Conservation (phyloP, 1,140 invertebrate genomes). For the Potamilus streckersoni region DNA sequence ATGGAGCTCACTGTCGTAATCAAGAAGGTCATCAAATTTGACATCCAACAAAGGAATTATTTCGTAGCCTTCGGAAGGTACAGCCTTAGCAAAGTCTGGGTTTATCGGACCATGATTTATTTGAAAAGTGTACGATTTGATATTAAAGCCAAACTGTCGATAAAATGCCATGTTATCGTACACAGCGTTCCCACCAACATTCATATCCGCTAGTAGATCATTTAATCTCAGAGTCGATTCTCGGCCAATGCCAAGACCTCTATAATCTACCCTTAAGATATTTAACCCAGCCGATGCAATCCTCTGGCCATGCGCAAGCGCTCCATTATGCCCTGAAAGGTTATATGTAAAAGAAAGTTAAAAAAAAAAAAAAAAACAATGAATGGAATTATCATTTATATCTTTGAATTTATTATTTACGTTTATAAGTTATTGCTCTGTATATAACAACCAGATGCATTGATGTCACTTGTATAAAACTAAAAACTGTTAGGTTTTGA, state of each 20-base stretch:
- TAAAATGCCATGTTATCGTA: conserved; percentile 44
- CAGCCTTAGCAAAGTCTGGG: conserved; percentile 29
- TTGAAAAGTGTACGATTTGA: conserved; percentile 42
- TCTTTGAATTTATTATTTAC: no score
- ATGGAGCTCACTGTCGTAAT: conserved; percentile 43
- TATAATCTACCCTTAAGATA: conserved; percentile 39
- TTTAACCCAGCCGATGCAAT: conserved; percentile 47
- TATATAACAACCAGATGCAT: no score
- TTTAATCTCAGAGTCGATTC: conserved; percentile 34
- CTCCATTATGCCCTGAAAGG: conserved; percentile 41
- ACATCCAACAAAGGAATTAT: conserved; percentile 31
- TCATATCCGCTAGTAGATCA: conserved; percentile 42
- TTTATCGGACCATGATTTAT: conserved; percentile 43
- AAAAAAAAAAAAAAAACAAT: background rate
- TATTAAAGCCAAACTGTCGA: conserved; percentile 46
- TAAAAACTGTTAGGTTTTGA: background rate
- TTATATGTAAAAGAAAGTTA: no score
- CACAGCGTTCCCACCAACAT: conserved; percentile 41
- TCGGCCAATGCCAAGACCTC: conserved; percentile 38
- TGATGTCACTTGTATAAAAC: no score
- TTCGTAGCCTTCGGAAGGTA: conserved; percentile 33
- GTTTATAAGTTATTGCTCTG: no score
- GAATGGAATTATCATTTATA: no score
- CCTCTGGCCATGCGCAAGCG: conserved; percentile 36
- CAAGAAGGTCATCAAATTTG: conserved; percentile 37